Conservation (phyloP, 2,888 invertebrate genomes). For the Pammene aurita region DNA sequence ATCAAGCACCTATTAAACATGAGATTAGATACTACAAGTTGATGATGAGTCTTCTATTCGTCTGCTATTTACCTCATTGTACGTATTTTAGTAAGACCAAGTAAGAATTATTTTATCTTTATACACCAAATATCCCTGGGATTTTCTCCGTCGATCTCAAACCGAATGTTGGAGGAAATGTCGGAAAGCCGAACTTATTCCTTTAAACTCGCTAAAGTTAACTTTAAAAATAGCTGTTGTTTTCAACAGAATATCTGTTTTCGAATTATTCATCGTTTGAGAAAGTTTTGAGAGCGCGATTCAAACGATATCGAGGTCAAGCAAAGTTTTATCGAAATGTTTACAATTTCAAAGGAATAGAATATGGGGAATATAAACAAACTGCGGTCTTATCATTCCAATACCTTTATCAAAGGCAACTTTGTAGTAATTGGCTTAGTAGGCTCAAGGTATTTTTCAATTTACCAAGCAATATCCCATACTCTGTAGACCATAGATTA, state of each 20-base stretch:
- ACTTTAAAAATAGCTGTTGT: constrained; percentile 26
- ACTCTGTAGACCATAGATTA: too few relatives aligned
- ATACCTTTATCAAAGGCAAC: not conserved
- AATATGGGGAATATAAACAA: not conserved
- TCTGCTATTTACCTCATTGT: not conserved
- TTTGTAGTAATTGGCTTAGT: not conserved
- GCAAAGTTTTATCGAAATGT: constrained; percentile 18
- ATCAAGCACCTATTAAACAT: too few relatives aligned
- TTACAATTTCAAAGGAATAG: constrained; percentile 19
- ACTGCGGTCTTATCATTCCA: not conserved
- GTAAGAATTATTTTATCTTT: not conserved
- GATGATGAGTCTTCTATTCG: too few relatives aligned
- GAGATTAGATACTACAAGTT: too few relatives aligned
- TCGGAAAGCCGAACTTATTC: constrained; percentile 10
- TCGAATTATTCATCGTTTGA: constrained; percentile 31
- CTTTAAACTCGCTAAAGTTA: constrained; percentile 19
- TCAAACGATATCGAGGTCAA: constrained; percentile 27
- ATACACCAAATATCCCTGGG: not conserved
- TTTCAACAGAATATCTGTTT: constrained; percentile 20
- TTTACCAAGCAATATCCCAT: too few relatives aligned
- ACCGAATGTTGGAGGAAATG: not conserved
- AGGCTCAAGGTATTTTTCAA: too few relatives aligned
- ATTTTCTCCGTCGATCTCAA: too few relatives aligned
- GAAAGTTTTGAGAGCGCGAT: constrained; percentile 12
- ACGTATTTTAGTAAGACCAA: not conserved